Conservation (phyloP, 30 jellyfish, hydroid and myxozoan genomes). For the Turritopsis rubra region DNA sequence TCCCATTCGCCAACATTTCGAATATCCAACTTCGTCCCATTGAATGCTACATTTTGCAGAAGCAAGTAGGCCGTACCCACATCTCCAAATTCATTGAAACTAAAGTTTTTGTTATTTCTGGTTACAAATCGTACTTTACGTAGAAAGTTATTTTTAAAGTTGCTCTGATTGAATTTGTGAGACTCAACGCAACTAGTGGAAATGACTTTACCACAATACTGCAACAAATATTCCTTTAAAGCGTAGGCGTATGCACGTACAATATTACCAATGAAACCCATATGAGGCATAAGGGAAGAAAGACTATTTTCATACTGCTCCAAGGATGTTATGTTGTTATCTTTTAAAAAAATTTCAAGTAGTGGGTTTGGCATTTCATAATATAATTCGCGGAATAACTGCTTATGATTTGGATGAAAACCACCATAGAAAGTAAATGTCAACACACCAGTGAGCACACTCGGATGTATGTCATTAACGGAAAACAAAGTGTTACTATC, state of each 20-base stretch:
- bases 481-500: constrained; percentile 46
- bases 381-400: constrained; percentile 20
- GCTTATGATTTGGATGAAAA: constrained; percentile 27
- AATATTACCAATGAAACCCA: constrained; percentile 42
- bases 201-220: neutral
- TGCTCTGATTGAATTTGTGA: neutral
- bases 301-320: neutral
- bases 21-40: neutral
- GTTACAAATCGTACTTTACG: neutral
- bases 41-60: neutral
- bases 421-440: constrained; percentile 45
- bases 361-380: neutral
- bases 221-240: neutral
- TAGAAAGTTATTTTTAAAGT: neutral
- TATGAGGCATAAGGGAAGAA: neutral
- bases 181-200: neutral
- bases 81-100: neutral
- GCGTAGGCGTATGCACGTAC: constrained; percentile 72
- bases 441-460: constrained; percentile 44
- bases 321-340: neutral
- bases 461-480: constrained; percentile 21
- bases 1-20: constrained; percentile 14
- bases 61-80: neutral
- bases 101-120: neutral
- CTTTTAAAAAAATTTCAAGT: constrained; percentile 25